phyloP scores from a whole-genome alignment of 1,140 invertebrate genomes.

The Triops longicaudatus region DNA sequence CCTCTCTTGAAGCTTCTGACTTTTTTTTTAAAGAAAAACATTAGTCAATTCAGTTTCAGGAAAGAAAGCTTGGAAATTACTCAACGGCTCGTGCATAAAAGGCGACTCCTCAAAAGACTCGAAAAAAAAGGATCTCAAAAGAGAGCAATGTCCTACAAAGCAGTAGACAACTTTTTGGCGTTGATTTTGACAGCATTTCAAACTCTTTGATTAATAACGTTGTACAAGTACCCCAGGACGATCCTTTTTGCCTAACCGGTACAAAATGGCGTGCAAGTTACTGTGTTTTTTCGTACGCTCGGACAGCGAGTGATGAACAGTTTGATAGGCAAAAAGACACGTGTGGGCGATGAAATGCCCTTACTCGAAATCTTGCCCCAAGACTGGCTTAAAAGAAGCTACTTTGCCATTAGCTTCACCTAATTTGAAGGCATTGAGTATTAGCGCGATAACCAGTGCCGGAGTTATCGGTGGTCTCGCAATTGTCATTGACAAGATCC shows the following conservation, averaged over 20 bases:
- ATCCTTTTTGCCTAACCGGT: too few species aligned
- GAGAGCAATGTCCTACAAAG: not conserved
- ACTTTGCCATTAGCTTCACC: too few species aligned
- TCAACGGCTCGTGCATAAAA: constrained; percentile 10
- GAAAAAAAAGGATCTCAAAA: not conserved
- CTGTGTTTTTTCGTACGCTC: too few species aligned
- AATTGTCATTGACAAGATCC: not conserved
- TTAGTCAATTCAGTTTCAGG: not conserved
- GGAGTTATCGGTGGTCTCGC: too few species aligned
- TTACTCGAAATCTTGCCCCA: too few species aligned
- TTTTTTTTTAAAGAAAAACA: not conserved
- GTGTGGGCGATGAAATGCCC: too few species aligned
- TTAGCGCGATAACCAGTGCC: too few species aligned
- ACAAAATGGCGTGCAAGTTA: too few species aligned
- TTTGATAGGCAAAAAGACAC: too few species aligned
- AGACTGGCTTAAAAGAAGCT: too few species aligned
- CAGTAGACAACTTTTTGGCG: not conserved
- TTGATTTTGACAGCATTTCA: constrained; percentile 7
- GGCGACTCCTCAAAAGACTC: not conserved
- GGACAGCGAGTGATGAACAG: too few species aligned
- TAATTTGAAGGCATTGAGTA: too few species aligned
- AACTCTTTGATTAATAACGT: not conserved
- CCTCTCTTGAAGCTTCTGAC: not conserved
- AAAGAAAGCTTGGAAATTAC: not conserved
- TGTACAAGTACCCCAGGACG: not conserved